A percentile compares a stretch with the other conserved stretches of the same genome.
Conservation (phyloP, 2,888 invertebrate species). For the Syrphus vitripennis region DNA sequence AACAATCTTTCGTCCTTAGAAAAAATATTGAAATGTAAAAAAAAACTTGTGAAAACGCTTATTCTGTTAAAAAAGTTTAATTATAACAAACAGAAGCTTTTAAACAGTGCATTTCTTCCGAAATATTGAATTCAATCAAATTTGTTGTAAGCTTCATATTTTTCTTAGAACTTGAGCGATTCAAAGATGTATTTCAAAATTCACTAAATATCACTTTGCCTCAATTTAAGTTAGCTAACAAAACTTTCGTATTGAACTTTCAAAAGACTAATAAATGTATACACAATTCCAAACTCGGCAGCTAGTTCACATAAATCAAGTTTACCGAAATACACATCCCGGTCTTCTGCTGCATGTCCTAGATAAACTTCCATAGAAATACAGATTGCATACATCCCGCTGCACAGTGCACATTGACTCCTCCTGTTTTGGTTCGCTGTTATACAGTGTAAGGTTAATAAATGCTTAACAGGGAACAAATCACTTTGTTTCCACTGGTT, state of each 20-base stretch:
- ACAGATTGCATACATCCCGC: not conserved
- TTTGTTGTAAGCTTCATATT: too few relatives aligned
- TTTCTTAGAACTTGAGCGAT: too few relatives aligned
- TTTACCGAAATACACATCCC: not conserved
- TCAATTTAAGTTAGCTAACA: not conserved
- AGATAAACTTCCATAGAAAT: not conserved
- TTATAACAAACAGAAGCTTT: too few relatives aligned
- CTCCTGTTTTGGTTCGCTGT: not conserved
- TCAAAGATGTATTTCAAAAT: too few relatives aligned
- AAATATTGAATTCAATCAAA: too few relatives aligned
- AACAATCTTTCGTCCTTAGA: too few relatives aligned
- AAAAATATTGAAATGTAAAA: too few relatives aligned
- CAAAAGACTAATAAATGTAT: not conserved
- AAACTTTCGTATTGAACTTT: not conserved
- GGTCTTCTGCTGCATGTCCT: not conserved
- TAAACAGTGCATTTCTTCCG: too few relatives aligned
- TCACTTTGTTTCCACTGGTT: constrained; percentile 66
- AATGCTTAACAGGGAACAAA: constrained; percentile 64
- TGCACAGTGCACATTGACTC: not conserved
- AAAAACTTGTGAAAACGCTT: too few relatives aligned
- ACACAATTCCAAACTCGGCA: not conserved
- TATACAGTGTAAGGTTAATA: constrained; percentile 29
- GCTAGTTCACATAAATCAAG: not conserved
- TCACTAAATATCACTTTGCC: not conserved
- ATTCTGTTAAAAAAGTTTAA: too few relatives aligned